Evolutionary conservation across 2,797 vertebrate species (phyloP).

Genomic region (Anolis apletophallus): DNA sequence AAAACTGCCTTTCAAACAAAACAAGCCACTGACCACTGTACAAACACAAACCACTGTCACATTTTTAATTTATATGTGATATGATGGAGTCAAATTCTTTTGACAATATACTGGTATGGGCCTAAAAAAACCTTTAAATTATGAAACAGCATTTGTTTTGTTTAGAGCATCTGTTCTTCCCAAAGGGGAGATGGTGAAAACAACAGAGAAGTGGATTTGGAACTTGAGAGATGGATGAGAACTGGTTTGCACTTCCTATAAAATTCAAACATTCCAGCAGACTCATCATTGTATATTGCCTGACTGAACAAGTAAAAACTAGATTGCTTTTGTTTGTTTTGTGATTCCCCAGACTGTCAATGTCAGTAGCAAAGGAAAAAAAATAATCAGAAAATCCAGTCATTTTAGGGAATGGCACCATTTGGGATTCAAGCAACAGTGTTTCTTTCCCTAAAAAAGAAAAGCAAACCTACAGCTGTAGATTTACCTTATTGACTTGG

Average conservation of each 20-base stretch:
- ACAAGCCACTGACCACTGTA: constrained; percentile 53
- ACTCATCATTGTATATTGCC: constrained; percentile 73
- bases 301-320: constrained; percentile 73
- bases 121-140: constrained; percentile 32
- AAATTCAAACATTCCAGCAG: constrained; percentile 74
- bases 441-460: constrained; percentile 34
- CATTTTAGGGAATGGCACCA: constrained; percentile 57
- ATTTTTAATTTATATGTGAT: constrained; percentile 57
- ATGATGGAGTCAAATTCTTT: constrained; percentile 55
- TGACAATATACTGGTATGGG: constrained; percentile 52
- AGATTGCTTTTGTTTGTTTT: constrained; percentile 70
- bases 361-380: constrained; percentile 52
- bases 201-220: constrained; percentile 58
- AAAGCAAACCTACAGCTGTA: constrained; percentile 45
- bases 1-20: constrained; percentile 61
- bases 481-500: constrained; percentile 78
- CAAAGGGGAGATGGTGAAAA: constrained; percentile 58
- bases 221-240: constrained; percentile 57
- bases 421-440: constrained; percentile 47
- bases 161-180: constrained; percentile 43
- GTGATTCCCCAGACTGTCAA: constrained; percentile 52
- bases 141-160: constrained; percentile 38
- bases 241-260: constrained; percentile 64
- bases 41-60: constrained; percentile 49
- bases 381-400: constrained; percentile 38